Evolutionary conservation across 2,888 invertebrate genomes (phyloP), one percentile per base, ranked within the genome.

Genomic region (Trimorus sp.): DNA sequence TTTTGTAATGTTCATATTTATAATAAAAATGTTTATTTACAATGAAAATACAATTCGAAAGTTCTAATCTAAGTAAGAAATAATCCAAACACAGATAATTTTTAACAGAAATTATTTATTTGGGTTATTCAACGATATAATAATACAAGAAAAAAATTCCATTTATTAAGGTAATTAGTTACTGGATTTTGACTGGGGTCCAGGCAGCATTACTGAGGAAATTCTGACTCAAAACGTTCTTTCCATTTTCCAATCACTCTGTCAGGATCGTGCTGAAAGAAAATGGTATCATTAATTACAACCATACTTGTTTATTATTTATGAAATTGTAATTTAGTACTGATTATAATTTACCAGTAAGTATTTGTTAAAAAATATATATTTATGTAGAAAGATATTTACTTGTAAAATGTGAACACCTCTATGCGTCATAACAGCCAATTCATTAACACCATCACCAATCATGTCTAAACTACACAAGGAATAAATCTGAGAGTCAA

Each of bases 371-470:
- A n/a, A n/a, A n/a, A n/a, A n/a, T n/a, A 26, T 26, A 26, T 26
- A 4, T 26, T 26, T 26, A 26, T 26, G 4, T 26, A 26, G n/a
- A n/a, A n/a, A n/a, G n/a, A n/a, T n/a, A 71, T 48, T 71, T 14
- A 94, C 94, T 93, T 95, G 95, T 88, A 95, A 91, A 84, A 95
- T 93, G 86, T 95, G 95, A 14, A 95, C 92, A 42, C 95, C 95
- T 86, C 93, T 93, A 86, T 94, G 93, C 7, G 95, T 94, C 79
- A 95, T 92, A n/a, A 95, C 93, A 59, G 94, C 91, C 40, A 95
- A 89, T 90, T 95, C 95, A 83, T 93, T 94, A 62, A 95, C 92
- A 12, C 95, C 95, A 91, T 95, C 95, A 4, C 94, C 94, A 58
- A 94, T 94, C 59, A 95, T 91, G 88, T 96, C 95, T 40, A 94